Evolutionary conservation across 2,888 invertebrate genomes (phyloP).

Genomic region (Rhimphoctona megacephalus): DNA sequence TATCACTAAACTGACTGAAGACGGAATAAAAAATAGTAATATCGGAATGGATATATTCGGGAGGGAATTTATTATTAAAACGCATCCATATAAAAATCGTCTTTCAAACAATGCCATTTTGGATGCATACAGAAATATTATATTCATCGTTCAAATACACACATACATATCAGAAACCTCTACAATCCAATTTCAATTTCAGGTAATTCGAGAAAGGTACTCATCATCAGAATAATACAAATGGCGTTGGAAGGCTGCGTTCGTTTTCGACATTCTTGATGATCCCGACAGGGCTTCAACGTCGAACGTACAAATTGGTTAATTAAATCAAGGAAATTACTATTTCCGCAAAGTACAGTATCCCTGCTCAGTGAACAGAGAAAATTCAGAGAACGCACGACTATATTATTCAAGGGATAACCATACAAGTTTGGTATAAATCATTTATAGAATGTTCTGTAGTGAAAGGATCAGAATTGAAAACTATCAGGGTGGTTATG

Average conservation of each 20-base stretch:
- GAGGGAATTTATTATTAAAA: not conserved
- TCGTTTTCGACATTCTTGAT: constrained; percentile 1
- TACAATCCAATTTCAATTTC: not conserved
- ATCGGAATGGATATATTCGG: not conserved
- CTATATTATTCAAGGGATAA: not conserved
- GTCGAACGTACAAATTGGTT: constrained; percentile 18
- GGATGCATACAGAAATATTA: not conserved
- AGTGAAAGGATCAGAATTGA: not conserved
- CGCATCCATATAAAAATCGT: not conserved
- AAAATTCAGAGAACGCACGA: not conserved
- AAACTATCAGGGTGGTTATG: not conserved
- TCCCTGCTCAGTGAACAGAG: not conserved
- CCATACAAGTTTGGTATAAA: not conserved
- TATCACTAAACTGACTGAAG: not conserved
- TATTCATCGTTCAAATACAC: not conserved
- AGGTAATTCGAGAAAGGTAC: constrained; percentile 6
- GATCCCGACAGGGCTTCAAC: constrained; percentile 3
- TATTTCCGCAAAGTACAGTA: not conserved
- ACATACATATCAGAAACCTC: not conserved
- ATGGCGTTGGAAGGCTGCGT: not conserved
- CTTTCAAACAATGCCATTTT: not conserved
- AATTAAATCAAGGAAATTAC: constrained; percentile 35
- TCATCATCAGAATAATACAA: not conserved
- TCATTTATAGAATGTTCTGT: not conserved
- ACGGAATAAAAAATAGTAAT: not conserved